phyloP scores from a whole-genome alignment of 2,113 vertebrate genomes.

The Eolophus roseicapilla region DNA sequence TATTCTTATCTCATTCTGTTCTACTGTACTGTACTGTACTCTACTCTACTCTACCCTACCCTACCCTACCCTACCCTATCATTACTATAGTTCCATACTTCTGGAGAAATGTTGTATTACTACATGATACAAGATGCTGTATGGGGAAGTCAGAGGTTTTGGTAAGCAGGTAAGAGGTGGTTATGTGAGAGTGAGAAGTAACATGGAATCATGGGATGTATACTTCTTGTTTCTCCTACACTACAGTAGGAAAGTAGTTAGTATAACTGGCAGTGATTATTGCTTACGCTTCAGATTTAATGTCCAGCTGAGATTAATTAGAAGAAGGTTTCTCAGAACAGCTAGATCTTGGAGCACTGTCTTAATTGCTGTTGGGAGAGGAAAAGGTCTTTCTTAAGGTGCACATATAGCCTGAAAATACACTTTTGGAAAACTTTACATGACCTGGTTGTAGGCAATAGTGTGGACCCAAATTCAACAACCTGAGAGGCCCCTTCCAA shows the following conservation, averaged over 20 bases:
- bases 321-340: slow-evolving; percentile 4
- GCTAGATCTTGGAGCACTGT: background rate
- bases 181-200: background rate
- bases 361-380: background rate
- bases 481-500: background rate
- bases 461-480: background rate
- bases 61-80: background rate
- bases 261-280: background rate
- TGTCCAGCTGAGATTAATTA: slow-evolving; percentile 31
- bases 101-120: background rate
- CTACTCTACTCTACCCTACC: background rate
- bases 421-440: background rate
- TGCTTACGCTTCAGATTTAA: slow-evolving; percentile 28
- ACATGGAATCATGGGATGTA: background rate
- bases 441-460: background rate
- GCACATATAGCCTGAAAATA: background rate
- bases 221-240: background rate
- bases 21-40: background rate
- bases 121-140: background rate
- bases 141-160: background rate
- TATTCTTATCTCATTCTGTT: background rate
- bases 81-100: background rate
- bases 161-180: background rate
- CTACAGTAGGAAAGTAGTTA: background rate
- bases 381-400: background rate